Evolutionary conservation across 2,797 vertebrate species (phyloP).

Genomic region (Danio aesculapii): DNA sequence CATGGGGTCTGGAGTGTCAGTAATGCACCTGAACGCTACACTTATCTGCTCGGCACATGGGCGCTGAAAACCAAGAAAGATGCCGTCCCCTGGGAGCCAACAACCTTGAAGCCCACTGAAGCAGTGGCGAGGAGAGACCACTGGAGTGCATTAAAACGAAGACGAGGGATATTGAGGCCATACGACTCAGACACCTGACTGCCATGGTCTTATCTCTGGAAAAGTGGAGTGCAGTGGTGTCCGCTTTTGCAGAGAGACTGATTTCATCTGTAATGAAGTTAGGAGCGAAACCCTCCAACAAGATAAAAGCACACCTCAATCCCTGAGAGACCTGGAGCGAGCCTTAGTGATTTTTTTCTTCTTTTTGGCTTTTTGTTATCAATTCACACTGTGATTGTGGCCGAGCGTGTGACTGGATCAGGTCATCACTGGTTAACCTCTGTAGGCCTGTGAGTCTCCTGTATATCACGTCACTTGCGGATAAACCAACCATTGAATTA

Average conservation of each 20-base stretch:
- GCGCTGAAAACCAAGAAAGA: background rate
- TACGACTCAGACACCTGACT: conserved; percentile 7
- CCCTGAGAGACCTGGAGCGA: background rate
- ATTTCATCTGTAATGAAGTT: conserved; percentile 51
- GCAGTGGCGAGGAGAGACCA: conserved; percentile 23
- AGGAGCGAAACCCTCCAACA: conserved; percentile 41
- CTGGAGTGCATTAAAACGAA: conserved; percentile 33
- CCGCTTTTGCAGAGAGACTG: conserved; percentile 31
- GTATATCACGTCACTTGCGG: conserved; percentile 15
- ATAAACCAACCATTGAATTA: conserved; percentile 53
- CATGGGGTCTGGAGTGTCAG: conserved; percentile 7
- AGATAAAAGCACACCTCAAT: conserved; percentile 50
- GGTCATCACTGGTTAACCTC: conserved; percentile 57
- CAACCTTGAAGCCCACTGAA: conserved; percentile 29
- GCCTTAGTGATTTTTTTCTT: conserved; percentile 28
- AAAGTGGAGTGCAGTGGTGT: conserved; percentile 23
- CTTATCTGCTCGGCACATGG: conserved; percentile 53
- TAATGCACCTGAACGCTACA: conserved; percentile 9
- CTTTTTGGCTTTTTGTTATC: conserved; percentile 41
- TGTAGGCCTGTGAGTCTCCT: conserved; percentile 34
- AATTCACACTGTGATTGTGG: conserved; percentile 44
- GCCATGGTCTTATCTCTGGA: conserved; percentile 42
- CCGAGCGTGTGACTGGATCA: conserved; percentile 32
- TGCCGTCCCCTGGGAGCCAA: conserved; percentile 20
- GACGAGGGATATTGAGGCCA: conserved; percentile 21